These are phyloP conservation scores for Neopelma chrysocephalum DNA, from an alignment of 2,797 vertebrate species.

Conservation along the genomic window DNA sequence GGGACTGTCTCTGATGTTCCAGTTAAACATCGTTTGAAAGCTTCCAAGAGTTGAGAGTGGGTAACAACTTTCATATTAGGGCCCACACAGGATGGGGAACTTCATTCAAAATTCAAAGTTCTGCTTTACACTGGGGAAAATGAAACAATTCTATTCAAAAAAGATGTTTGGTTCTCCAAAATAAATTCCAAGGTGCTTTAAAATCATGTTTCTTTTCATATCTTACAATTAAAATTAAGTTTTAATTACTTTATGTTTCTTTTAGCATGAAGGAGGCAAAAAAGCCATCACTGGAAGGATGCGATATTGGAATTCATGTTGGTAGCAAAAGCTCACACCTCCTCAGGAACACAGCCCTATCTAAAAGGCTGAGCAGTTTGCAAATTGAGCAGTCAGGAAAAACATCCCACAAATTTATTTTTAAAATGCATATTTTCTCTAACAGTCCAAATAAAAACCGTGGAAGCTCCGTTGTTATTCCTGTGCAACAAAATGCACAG, in stretches of 20 bases:
- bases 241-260: neutral
- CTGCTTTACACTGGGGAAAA: neutral
- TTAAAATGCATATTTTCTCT: neutral
- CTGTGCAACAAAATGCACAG: neutral
- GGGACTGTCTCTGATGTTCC: neutral
- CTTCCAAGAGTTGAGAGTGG: neutral
- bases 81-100: neutral
- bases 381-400: neutral
- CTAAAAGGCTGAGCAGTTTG: neutral
- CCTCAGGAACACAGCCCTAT: neutral
- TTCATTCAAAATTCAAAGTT: neutral
- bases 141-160: neutral
- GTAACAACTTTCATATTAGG: neutral
- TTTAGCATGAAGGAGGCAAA: neutral
- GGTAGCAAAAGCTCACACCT: neutral
- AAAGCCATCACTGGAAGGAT: neutral
- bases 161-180: neutral
- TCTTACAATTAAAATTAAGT: neutral
- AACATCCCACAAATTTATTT: neutral
- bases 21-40: neutral
- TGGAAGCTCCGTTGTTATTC: neutral
- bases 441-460: neutral
- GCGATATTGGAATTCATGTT: neutral
- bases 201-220: neutral
- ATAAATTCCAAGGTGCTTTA: neutral